Conservation (phyloP, 2,888 invertebrate species). For the Drosophila siamana region DNA sequence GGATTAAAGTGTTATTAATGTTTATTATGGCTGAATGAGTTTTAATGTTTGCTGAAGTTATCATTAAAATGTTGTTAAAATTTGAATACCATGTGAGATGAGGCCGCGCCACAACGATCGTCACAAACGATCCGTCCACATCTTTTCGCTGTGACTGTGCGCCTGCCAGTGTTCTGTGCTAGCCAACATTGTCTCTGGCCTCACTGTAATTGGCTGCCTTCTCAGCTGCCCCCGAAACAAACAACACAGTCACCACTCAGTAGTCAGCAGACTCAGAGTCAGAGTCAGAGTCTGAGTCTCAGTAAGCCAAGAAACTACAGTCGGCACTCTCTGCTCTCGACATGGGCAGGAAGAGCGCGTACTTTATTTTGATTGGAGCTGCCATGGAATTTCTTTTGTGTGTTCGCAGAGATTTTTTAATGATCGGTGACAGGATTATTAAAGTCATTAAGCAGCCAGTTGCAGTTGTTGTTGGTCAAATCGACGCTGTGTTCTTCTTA, state of each 20-base stretch:
- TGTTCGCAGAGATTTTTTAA: conserved; percentile 77
- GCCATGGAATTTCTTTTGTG: conserved; percentile 81
- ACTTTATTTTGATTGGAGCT: conserved; percentile 81
- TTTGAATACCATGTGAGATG: conserved; percentile 80
- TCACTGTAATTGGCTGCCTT: conserved; percentile 56
- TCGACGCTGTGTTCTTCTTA: conserved; percentile 4
- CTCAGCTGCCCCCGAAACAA: conserved; percentile 38
- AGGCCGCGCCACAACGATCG: conserved; percentile 34
- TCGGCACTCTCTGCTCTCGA: conserved; percentile 1
- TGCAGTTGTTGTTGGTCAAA: conserved; percentile 34
- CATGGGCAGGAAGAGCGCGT: conserved; percentile 74
- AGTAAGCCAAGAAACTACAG: not conserved
- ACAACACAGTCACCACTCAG: conserved; percentile 17
- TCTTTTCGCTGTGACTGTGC: conserved; percentile 11
- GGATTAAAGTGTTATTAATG: conserved; percentile 84
- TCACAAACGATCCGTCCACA: conserved; percentile 29
- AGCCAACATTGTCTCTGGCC: conserved; percentile 63
- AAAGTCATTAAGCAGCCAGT: conserved; percentile 74
- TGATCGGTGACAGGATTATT: conserved; percentile 81
- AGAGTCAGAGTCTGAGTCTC: not conserved
- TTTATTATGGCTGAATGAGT: conserved; percentile 83
- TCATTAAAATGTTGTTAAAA: conserved; percentile 83
- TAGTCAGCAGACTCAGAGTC: not conserved
- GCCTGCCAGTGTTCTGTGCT: conserved; percentile 19
- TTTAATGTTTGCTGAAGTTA: conserved; percentile 83